Conservation (phyloP, 2,888 invertebrate genomes). For the Abscondita cerata region DNA sequence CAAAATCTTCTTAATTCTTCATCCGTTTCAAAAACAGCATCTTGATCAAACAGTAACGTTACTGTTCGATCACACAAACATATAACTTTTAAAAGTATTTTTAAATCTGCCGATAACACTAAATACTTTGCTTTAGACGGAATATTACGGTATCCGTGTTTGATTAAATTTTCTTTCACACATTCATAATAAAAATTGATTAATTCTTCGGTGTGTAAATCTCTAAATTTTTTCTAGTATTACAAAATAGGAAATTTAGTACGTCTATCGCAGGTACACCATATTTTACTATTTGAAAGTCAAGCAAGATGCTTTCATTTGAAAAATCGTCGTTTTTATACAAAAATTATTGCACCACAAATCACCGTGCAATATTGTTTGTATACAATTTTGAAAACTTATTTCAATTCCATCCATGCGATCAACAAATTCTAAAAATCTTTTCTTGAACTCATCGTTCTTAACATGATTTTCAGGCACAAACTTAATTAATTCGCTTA, state of each 20-base stretch:
- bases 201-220: slow-evolving; percentile 41
- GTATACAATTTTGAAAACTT: slow-evolving; percentile 21
- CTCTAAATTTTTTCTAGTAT: slow-evolving; percentile 45
- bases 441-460: slow-evolving; percentile 37
- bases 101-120: slow-evolving; percentile 36
- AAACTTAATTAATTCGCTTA: slow-evolving; percentile 42
- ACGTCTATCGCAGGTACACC: slow-evolving; percentile 48
- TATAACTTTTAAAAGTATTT: slow-evolving; percentile 43
- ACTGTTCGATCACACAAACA: slow-evolving; percentile 44
- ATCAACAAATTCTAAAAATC: slow-evolving; percentile 26
- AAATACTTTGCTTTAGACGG: slow-evolving; percentile 39
- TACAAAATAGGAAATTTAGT: slow-evolving; percentile 46
- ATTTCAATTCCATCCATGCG: slow-evolving; percentile 1
- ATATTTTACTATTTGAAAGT: slow-evolving; percentile 49
- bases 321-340: slow-evolving; percentile 38
- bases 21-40: slow-evolving; percentile 37
- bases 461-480: slow-evolving; percentile 38
- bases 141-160: slow-evolving; percentile 33
- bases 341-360: slow-evolving; percentile 52
- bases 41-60: slow-evolving; percentile 44
- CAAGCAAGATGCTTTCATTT: slow-evolving; percentile 44
- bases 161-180: slow-evolving; percentile 32
- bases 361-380: slow-evolving; percentile 48
- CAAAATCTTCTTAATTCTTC: slow-evolving; percentile 42
- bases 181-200: slow-evolving; percentile 46